These are phyloP conservation scores for Microcebus griseorufus DNA, from an alignment of 2,113 vertebrate genomes.

Conservation along the genomic window DNA sequence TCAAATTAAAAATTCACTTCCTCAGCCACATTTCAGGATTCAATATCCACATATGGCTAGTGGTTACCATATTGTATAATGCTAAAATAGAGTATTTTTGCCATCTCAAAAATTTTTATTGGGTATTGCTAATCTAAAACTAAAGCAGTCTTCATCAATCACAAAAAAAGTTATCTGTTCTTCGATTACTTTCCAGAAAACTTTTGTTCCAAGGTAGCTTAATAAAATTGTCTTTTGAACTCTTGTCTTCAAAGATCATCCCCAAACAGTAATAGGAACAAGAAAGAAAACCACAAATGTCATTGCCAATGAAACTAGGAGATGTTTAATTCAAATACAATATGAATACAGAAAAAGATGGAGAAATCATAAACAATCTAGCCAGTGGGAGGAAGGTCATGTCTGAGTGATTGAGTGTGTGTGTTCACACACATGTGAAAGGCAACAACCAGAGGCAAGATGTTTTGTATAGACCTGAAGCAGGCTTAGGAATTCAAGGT, in stretches of 20 bases:
- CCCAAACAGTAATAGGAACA: neutral
- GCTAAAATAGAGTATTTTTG: neutral
- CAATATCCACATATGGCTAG: neutral
- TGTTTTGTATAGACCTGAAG: neutral
- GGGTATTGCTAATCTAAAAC: neutral
- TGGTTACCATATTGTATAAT: neutral
- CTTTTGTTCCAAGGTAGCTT: neutral
- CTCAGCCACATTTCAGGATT: neutral
- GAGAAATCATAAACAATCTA: neutral
- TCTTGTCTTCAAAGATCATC: neutral
- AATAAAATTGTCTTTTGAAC: neutral
- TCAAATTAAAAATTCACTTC: neutral
- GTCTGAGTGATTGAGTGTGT: neutral
- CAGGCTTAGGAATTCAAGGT: neutral
- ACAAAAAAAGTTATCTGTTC: neutral
- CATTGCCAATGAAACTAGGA: neutral
- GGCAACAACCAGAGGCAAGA: neutral
- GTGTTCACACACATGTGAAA: fast-evolving
- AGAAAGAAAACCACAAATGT: neutral
- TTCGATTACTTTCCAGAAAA: neutral
- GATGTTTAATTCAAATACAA: neutral
- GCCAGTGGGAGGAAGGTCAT: neutral
- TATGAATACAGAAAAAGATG: neutral
- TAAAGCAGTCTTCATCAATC: neutral
- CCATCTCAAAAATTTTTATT: neutral